Conservation (phyloP, 2,888 invertebrate genomes). For the Ochropacha duplaris region DNA sequence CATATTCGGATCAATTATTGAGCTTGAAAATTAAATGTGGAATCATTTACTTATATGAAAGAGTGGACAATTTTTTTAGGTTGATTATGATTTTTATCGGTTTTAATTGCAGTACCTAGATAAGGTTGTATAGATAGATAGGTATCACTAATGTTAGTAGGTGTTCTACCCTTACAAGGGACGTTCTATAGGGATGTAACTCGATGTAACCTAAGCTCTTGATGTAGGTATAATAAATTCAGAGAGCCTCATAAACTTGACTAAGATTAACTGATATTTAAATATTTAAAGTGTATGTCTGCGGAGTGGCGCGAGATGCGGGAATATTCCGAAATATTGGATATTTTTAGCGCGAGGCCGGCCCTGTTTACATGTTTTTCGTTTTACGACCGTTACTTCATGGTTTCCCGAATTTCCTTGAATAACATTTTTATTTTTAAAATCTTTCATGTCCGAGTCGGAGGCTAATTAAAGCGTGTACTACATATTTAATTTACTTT, state of each 20-base stretch:
- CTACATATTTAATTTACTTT: background rate
- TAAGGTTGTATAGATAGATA: no score
- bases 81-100: no score
- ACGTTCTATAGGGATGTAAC: no score
- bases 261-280: slow-evolving; percentile 26
- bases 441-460: slow-evolving; percentile 11
- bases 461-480: slow-evolving; percentile 5
- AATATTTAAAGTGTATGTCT: slow-evolving; percentile 53
- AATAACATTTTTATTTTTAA: slow-evolving; percentile 13
- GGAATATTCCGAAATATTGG: slow-evolving; percentile 68
- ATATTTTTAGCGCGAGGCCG: slow-evolving; percentile 76
- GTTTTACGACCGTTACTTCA: slow-evolving; percentile 60
- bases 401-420: slow-evolving; percentile 22
- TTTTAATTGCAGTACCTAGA: no score
- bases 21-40: no score
- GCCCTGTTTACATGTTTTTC: slow-evolving; percentile 73
- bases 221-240: background rate
- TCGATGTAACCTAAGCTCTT: no score
- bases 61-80: no score
- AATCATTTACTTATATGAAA: no score
- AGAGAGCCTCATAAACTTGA: slow-evolving; percentile 6
- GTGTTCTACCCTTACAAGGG: no score
- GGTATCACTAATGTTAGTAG: no score
- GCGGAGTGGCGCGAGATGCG: slow-evolving; percentile 37
- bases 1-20: background rate